These are phyloP conservation scores for Bombus balteatus DNA, from an alignment of 1,140 invertebrate genomes.

Conservation along the genomic window DNA sequence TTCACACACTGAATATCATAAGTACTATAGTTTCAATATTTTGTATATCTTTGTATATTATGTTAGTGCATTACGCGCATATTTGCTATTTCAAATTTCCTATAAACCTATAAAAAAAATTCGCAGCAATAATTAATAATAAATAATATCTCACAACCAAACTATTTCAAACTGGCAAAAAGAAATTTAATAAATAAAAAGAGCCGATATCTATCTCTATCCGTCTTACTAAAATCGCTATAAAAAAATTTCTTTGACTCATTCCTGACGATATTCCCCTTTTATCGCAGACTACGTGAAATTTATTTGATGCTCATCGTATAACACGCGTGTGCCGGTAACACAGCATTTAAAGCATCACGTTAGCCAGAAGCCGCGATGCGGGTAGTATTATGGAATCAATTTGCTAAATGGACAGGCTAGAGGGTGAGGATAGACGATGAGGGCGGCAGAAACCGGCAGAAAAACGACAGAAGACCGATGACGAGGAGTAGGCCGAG, in stretches of 20 bases:
- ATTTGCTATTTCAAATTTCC: too few relatives aligned
- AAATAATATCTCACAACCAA: too few relatives aligned
- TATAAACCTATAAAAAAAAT: too few relatives aligned
- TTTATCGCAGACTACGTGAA: neutral
- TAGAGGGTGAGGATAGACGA: constrained; percentile 6
- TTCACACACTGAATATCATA: too few relatives aligned
- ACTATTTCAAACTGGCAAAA: too few relatives aligned
- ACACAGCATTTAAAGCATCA: constrained; percentile 26
- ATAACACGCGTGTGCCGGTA: neutral
- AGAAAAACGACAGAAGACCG: constrained; percentile 31
- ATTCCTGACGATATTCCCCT: neutral
- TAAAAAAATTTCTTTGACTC: neutral
- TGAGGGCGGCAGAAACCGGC: neutral
- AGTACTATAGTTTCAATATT: too few relatives aligned
- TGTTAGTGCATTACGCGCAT: too few relatives aligned
- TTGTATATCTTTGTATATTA: too few relatives aligned
- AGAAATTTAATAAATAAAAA: too few relatives aligned
- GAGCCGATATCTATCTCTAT: neutral
- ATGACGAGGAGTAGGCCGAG: neutral
- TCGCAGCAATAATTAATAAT: too few relatives aligned
- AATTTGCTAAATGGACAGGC: constrained; percentile 71
- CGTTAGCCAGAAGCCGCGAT: neutral
- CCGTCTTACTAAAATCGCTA: neutral
- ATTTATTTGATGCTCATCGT: constrained; percentile 19
- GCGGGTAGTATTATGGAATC: constrained; percentile 61